These are phyloP conservation scores for Brachionus calyciflorus DNA, from an alignment of 1,140 invertebrate genomes.

Conservation along the genomic window DNA sequence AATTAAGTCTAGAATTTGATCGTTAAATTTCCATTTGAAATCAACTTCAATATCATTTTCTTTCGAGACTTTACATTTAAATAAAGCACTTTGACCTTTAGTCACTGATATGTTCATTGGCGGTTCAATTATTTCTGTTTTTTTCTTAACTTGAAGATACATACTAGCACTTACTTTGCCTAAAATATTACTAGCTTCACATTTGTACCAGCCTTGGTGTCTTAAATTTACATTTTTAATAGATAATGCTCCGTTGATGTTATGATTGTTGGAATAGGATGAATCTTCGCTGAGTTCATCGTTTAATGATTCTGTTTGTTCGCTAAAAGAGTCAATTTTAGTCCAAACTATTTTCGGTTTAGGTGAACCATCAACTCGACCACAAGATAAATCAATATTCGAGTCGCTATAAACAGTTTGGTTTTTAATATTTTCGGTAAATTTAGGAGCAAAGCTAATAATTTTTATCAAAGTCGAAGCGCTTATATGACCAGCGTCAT, in stretches of 20 bases:
- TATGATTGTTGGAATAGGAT: neutral
- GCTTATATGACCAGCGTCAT: slow-evolving; percentile 81
- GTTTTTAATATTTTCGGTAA: slow-evolving; percentile 19
- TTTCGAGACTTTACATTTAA: slow-evolving; percentile 88
- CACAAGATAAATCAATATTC: slow-evolving; percentile 35
- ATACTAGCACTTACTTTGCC: slow-evolving; percentile 47
- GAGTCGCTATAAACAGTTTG: slow-evolving; percentile 39
- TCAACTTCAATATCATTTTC: slow-evolving; percentile 84
- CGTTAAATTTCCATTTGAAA: slow-evolving; percentile 73
- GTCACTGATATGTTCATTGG: slow-evolving; percentile 83
- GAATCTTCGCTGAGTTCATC: neutral
- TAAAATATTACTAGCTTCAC: slow-evolving; percentile 46
- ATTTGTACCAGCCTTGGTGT: slow-evolving; percentile 37
- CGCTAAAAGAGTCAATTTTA: neutral
- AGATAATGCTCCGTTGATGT: neutral
- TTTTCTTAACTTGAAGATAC: slow-evolving; percentile 65
- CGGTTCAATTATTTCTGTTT: slow-evolving; percentile 85
- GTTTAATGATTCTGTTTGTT: neutral
- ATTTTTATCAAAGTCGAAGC: slow-evolving; percentile 86
- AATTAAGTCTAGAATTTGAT: slow-evolving; percentile 71
- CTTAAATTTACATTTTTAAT: slow-evolving; percentile 6
- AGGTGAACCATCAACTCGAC: slow-evolving; percentile 36
- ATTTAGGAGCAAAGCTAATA: slow-evolving; percentile 68
- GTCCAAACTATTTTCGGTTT: slow-evolving; percentile 40
- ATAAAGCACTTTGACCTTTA: slow-evolving; percentile 79